Evolutionary conservation across 2,797 vertebrate genomes (phyloP).

Genomic region (Poeciliopsis infans): DNA sequence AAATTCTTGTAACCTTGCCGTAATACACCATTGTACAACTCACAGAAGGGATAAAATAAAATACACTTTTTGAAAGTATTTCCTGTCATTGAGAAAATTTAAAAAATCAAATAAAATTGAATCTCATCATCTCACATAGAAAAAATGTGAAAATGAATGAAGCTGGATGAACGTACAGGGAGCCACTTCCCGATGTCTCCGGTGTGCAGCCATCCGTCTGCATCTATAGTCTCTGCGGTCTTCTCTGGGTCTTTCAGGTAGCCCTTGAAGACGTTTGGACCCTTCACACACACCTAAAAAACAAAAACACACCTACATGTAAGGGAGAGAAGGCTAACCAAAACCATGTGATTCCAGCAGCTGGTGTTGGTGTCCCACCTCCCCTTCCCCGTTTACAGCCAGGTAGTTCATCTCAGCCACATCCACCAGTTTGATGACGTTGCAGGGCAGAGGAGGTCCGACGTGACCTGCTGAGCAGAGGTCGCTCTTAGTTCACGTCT

Average conservation of each 20-base stretch:
- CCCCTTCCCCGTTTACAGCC: slow-evolving; percentile 90
- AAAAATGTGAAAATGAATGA: background rate
- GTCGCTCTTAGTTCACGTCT: background rate
- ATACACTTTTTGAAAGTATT: no score
- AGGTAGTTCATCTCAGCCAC: slow-evolving; percentile 95
- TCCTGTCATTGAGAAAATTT: no score
- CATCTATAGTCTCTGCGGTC: slow-evolving; percentile 87
- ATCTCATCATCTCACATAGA: no score
- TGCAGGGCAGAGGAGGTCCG: slow-evolving; percentile 92
- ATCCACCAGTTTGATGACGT: slow-evolving; percentile 88
- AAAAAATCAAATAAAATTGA: no score
- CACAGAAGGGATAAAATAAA: no score
- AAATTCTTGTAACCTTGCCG: no score
- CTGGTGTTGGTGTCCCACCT: slow-evolving; percentile 77
- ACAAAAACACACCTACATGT: background rate
- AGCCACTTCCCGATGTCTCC: slow-evolving; percentile 97
- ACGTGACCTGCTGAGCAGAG: slow-evolving; percentile 85
- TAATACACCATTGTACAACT: no score
- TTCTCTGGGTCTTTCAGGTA: slow-evolving; percentile 92
- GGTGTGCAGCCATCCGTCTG: slow-evolving; percentile 93
- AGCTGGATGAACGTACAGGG: slow-evolving; percentile 80
- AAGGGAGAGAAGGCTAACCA: background rate
- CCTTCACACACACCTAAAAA: slow-evolving; percentile 91
- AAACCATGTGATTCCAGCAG: background rate
- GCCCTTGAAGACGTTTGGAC: slow-evolving; percentile 89